Percentiles rank a stretch among this genome's conserved stretches.
phyloP scores from a whole-genome alignment of 2,113 vertebrate genomes.

The Uria aalge region DNA sequence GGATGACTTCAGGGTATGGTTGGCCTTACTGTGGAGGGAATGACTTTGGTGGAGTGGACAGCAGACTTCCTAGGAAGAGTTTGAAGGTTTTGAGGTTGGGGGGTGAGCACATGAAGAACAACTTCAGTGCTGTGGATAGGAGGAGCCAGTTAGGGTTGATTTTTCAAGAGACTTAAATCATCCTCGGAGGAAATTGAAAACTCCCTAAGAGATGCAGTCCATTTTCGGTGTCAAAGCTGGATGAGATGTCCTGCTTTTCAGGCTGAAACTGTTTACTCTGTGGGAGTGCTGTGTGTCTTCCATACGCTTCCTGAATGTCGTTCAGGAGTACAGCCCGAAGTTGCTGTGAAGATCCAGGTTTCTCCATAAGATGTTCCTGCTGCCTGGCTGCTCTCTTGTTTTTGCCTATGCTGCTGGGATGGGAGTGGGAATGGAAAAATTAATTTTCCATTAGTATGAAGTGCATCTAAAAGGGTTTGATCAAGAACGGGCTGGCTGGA shows the following conservation, averaged over 20 bases:
- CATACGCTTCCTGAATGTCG: fast-evolving
- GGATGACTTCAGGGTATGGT: background rate
- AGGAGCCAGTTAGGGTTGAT: background rate
- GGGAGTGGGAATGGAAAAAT: background rate
- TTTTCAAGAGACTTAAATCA: background rate
- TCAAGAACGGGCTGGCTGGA: background rate
- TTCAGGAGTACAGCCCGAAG: background rate
- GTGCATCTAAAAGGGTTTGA: background rate
- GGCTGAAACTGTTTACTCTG: background rate
- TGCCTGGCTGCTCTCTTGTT: background rate
- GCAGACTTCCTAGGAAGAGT: background rate
- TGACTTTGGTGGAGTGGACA: background rate
- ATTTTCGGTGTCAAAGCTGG: background rate
- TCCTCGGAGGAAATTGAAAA: background rate
- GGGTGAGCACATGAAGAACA: background rate
- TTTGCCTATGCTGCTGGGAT: background rate
- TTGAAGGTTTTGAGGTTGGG: background rate
- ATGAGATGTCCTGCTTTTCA: background rate
- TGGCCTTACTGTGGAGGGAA: background rate
- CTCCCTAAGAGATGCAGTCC: background rate
- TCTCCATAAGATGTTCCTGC: background rate
- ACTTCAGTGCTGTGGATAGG: background rate
- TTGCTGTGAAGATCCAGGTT: background rate
- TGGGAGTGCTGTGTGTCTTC: fast-evolving
- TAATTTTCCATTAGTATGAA: background rate